Base-by-base conservation (phyloP, 2,113 vertebrate genomes). In the Phalacrocorax carbo region DNA sequence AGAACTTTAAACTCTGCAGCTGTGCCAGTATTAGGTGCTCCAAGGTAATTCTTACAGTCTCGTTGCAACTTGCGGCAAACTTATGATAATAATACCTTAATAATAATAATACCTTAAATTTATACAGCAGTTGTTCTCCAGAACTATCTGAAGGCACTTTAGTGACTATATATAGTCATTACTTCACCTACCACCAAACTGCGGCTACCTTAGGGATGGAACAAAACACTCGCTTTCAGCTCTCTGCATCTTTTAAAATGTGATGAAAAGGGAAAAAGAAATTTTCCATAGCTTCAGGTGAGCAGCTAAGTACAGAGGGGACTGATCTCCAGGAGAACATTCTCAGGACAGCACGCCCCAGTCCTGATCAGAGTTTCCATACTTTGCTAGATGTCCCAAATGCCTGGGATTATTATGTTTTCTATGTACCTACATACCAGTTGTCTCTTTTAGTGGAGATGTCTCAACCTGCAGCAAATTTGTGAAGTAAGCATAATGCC, bases 21-120 rank as follows among this genome's bases (percentile, higher is more conserved):
- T 71, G 44, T 69, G 91, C 49, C 92, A 96, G 27, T 21, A 92
- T 97, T 92, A 89, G 92, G 71, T 94, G 61, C 75, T 87, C 66
- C 83, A 36, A 87, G 77, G 92, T 88, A 97, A 97, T 95, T 97
- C 96, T 97, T 92, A 72, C 81, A 84, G 94, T 88, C 90, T 97
- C 11, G 44, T 93, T 97, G 86, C 91, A 97, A 97, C 97, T 97
- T 97, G 94, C 2, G 81, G 97, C 94, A 97, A 97, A 97, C 90
- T 96, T 95, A 96, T 69, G 61, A 95, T 98, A 97, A 98, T 97
- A 98, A 97, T 75, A 94, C 94, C 94, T 97, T 97, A 92, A 94
- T 93, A 97, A 96, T 95, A 98, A 98, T 98, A 97, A 98, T 96
- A 97, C 93, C 96, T 97, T 97, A 79, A 95, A 86, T 90, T 97